Evolutionary conservation across 2,797 vertebrate species (phyloP).

Genomic region (Lophotriccus pileatus): DNA sequence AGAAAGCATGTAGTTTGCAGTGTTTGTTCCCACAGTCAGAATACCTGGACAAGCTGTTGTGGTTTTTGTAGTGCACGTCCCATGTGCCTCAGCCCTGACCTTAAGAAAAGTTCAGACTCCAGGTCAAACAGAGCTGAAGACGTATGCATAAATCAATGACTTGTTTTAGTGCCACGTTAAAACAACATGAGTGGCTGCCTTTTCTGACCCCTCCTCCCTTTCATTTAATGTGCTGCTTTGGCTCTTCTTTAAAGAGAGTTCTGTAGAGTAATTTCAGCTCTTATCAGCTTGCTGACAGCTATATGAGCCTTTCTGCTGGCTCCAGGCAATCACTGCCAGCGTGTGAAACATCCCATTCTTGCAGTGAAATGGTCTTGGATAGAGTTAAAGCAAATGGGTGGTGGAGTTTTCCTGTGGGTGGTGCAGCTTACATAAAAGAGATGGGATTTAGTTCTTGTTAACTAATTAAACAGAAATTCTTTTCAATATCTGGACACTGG

Average conservation of each 20-base stretch:
- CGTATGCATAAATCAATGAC: conserved; percentile 74
- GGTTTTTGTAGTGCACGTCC: background rate
- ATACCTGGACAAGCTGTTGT: background rate
- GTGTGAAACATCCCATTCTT: conserved; percentile 75
- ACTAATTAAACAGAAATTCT: background rate
- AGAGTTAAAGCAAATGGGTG: conserved; percentile 39
- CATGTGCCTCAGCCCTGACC: conserved; percentile 36
- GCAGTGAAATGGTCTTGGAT: conserved; percentile 16
- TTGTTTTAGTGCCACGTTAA: conserved; percentile 76
- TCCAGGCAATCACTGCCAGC: conserved; percentile 64
- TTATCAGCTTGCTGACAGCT: conserved; percentile 84
- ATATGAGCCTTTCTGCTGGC: conserved; percentile 78
- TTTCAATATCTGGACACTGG: background rate
- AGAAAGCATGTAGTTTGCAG: background rate
- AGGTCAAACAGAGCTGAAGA: conserved; percentile 65
- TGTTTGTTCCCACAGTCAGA: background rate
- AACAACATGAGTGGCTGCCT: conserved; percentile 72
- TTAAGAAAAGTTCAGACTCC: conserved; percentile 48
- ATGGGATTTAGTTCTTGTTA: background rate
- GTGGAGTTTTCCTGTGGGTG: conserved; percentile 23
- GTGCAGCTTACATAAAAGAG: background rate
- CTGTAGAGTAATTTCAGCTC: conserved; percentile 75
- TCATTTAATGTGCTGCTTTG: conserved; percentile 76
- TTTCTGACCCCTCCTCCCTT: conserved; percentile 77
- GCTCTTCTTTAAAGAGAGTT: conserved; percentile 78